Conservation (phyloP, 2,888 invertebrate genomes). For the Coremacera marginata region DNA sequence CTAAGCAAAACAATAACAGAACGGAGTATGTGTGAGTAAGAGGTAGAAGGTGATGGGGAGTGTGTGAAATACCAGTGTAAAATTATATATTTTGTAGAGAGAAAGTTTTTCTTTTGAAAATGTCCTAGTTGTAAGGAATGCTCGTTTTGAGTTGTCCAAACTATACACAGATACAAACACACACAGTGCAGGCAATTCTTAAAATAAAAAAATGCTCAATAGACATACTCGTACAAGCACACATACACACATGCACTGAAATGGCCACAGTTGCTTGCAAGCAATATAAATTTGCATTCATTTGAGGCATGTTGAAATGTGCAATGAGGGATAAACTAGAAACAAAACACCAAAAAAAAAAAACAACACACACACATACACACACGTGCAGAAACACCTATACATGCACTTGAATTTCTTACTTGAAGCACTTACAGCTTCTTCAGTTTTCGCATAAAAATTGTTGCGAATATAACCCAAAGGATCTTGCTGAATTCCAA, state of each 20-base stretch:
- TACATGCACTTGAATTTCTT: not conserved
- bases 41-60: not conserved
- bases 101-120: conserved; percentile 6
- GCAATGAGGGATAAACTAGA: conserved; percentile 51
- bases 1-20: conserved; percentile 45
- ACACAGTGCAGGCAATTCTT: not conserved
- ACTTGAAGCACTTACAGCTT: not conserved
- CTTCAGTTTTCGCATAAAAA: not conserved
- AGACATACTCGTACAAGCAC: not conserved
- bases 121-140: not conserved
- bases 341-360: too few relatives aligned
- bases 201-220: not conserved
- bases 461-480: conserved; percentile 11
- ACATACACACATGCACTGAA: not conserved
- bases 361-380: not conserved
- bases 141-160: not conserved
- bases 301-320: conserved; percentile 60
- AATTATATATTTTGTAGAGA: not conserved
- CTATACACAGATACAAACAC: not conserved
- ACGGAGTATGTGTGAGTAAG: not conserved
- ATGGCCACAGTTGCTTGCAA: not conserved
- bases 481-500: not conserved
- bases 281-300: conserved; percentile 35
- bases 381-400: not conserved
- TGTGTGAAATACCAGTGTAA: not conserved